phyloP scores from a whole-genome alignment of 2,888 invertebrate genomes.

The Zygothrica quintamaculata region DNA sequence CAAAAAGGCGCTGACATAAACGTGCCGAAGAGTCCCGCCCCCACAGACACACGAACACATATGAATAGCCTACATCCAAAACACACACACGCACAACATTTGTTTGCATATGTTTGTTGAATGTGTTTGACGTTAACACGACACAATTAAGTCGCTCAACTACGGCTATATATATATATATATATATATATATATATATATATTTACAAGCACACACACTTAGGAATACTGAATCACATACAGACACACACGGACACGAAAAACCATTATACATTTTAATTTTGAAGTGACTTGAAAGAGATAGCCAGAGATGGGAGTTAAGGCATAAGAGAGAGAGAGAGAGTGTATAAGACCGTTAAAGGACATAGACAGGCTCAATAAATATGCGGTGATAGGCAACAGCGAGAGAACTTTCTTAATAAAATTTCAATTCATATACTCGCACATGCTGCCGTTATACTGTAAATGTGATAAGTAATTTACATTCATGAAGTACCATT shows the following conservation, averaged over 20 bases:
- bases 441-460: conserved; percentile 22
- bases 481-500: conserved; percentile 60
- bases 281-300: conserved; percentile 56
- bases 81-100: conserved; percentile 49
- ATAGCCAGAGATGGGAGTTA: conserved; percentile 4
- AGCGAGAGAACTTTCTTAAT: conserved; percentile 69
- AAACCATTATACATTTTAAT: conserved; percentile 76
- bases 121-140: conserved; percentile 81
- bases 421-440: conserved; percentile 75
- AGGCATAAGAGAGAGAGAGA: conserved; percentile 12
- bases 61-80: not conserved
- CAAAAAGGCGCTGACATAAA: conserved; percentile 68
- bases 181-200: conserved; percentile 3
- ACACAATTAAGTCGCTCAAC: conserved; percentile 80
- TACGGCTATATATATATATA: conserved; percentile 58
- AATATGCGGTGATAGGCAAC: conserved; percentile 22
- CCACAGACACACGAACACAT: conserved; percentile 6
- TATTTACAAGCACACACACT: conserved; percentile 14
- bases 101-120: conserved; percentile 79
- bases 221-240: not conserved
- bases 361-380: conserved; percentile 9
- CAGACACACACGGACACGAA: conserved; percentile 14
- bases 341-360: not conserved
- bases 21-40: conserved; percentile 45
- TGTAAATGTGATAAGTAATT: conserved; percentile 60